Base-by-base conservation (phyloP, 2,797 vertebrate genomes). In the Pipistrellus kuhlii region DNA sequence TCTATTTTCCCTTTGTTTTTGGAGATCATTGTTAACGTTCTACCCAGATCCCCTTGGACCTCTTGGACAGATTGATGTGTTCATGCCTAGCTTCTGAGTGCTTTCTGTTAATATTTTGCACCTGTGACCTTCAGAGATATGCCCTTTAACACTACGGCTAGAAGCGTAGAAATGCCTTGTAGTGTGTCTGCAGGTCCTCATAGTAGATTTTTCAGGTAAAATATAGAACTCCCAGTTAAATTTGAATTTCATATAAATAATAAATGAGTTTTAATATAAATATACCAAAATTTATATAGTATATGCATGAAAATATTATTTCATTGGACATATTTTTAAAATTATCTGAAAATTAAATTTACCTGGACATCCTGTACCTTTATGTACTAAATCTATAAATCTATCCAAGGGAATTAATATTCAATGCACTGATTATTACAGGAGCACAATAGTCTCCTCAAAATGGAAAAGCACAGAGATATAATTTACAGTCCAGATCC, bases 281-380 rank as follows among this genome's bases (percentile, higher is more conserved):
- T 71, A 44, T 72, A 53, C 64, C 71, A 88, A 84, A 59, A 55
- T 48, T 89, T 38, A 77, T 15, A 41, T 7, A 53, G 32, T 30
- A 53, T 71, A 48, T 17, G 21, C 55, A 44, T 78, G 53, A 57
- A 75, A 93, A 32, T 78, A 81, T 30, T 57, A 84, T 73, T 91
- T 57, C 41, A 53, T 46, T 30, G 23, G 44, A 35, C 3, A 4
- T 46, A 44, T 14, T 80, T 84, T 21, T 4, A 75, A 57, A 64
- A 71, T 84, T 84, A 88, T 55, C 46, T 66, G 55, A 88, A 92
- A 93, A 53, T 83, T n/a, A 68, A n/a, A 77, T 73, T 71, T 18
- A 71, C n/a, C 51, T 88, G 46, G 46, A 21, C 18, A 76, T 35
- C 30, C 62, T 77, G 4, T 77, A 77, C 59, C 21, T 84, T 88